These are phyloP conservation scores for Epizoanthus stellaris DNA, from an alignment of 92 coral and sea anemone genomes.

Conservation along the genomic window DNA sequence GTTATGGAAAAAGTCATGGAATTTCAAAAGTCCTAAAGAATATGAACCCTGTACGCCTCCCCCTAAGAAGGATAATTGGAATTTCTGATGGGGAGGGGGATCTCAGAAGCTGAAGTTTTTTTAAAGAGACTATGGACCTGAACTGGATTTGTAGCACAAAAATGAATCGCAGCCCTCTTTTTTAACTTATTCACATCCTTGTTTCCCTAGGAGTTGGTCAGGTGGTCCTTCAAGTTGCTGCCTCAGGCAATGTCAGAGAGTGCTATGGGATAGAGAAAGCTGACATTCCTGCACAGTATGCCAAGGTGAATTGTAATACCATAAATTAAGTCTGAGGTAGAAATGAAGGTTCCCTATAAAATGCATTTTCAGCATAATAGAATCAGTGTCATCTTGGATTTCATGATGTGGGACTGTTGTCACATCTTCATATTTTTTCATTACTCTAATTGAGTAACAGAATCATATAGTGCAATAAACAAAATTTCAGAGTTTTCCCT, in stretches of 20 bases:
- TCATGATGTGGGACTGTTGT: no score
- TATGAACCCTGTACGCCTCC: no score
- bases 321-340: neutral
- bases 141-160: neutral
- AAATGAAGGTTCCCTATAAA: no score
- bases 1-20: no score
- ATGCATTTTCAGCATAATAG: no score
- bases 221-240: conserved; percentile 97
- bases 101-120: neutral
- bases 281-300: conserved; percentile 90
- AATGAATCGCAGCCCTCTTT: neutral
- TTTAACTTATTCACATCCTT: neutral
- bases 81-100: neutral
- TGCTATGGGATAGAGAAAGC: conserved; percentile 98
- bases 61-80: neutral
- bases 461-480: no score
- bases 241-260: conserved; percentile 93
- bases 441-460: no score
- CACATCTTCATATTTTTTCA: no score
- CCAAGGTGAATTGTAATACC: conserved; percentile 55
- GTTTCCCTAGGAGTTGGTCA: conserved; percentile 88
- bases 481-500: no score
- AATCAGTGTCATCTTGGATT: no score
- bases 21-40: no score
- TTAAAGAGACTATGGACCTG: no score